Conservation (phyloP, 2,113 vertebrate genomes). For the Oncorhynchus tshawytscha region DNA sequence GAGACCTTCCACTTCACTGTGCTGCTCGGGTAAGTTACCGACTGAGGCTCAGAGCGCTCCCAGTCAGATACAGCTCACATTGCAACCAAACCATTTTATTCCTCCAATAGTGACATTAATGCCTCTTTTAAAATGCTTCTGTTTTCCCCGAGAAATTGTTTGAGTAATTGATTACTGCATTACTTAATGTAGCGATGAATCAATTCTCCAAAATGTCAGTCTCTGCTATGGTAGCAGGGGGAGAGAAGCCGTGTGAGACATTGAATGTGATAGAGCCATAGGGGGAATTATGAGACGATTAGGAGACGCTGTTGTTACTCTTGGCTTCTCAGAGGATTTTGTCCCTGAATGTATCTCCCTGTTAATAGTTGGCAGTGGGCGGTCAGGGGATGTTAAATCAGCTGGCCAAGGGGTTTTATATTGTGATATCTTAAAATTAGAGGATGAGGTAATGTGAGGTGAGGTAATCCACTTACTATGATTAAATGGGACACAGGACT, state of each 20-base stretch:
- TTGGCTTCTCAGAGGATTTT: constrained; percentile 53
- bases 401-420: constrained; percentile 40
- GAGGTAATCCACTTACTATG: constrained; percentile 68
- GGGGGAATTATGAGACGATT: constrained; percentile 63
- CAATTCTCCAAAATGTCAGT: constrained; percentile 69
- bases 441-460: constrained; percentile 60
- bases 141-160: constrained; percentile 61
- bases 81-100: constrained; percentile 32
- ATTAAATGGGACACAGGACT: constrained; percentile 50
- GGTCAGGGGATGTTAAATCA: constrained; percentile 46
- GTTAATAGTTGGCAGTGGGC: constrained; percentile 49
- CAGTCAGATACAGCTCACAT: constrained; percentile 44
- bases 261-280: constrained; percentile 56
- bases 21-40: constrained; percentile 50
- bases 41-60: constrained; percentile 32
- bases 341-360: constrained; percentile 34
- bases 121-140: constrained; percentile 69
- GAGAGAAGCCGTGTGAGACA: constrained; percentile 48
- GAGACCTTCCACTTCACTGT: constrained; percentile 64
- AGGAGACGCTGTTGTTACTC: constrained; percentile 54
- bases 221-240: constrained; percentile 33
- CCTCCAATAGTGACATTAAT: constrained; percentile 59
- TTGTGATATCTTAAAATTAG: constrained; percentile 52
- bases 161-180: constrained; percentile 71
- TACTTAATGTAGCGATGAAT: constrained; percentile 76